phyloP scores from a whole-genome alignment of 1,140 invertebrate species.

The Platorchestia sp. region DNA sequence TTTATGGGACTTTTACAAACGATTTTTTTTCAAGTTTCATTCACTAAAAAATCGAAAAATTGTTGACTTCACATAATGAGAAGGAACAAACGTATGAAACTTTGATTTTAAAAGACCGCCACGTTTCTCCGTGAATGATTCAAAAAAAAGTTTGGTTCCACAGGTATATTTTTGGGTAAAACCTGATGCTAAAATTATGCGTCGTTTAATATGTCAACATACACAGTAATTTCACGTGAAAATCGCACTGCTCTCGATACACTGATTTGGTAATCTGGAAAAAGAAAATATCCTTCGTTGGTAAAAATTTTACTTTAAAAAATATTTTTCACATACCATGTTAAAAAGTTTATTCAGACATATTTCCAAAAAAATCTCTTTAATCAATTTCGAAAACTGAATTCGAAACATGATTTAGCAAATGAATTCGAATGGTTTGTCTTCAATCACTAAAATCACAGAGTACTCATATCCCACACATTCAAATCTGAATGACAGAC shows the following conservation, averaged over 20 bases:
- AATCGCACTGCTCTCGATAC: not conserved
- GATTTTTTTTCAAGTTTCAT: not conserved
- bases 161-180: not conserved
- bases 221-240: not conserved
- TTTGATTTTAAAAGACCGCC: not conserved
- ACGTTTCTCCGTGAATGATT: not conserved
- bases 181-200: too few species aligned
- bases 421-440: not conserved
- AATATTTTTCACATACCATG: not conserved
- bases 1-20: not conserved
- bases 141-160: not conserved
- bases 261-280: not conserved
- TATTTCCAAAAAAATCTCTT: not conserved
- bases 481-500: not conserved
- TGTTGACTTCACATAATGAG: not conserved
- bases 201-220: too few species aligned
- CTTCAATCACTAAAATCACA: not conserved
- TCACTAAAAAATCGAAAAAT: not conserved
- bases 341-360: not conserved
- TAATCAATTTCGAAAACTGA: not conserved
- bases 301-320: not conserved
- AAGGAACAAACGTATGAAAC: not conserved
- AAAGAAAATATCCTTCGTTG: not conserved
- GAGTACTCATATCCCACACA: not conserved
- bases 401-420: not conserved